phyloP scores from a whole-genome alignment of 2,888 invertebrate genomes.

The Aromia moschata region DNA sequence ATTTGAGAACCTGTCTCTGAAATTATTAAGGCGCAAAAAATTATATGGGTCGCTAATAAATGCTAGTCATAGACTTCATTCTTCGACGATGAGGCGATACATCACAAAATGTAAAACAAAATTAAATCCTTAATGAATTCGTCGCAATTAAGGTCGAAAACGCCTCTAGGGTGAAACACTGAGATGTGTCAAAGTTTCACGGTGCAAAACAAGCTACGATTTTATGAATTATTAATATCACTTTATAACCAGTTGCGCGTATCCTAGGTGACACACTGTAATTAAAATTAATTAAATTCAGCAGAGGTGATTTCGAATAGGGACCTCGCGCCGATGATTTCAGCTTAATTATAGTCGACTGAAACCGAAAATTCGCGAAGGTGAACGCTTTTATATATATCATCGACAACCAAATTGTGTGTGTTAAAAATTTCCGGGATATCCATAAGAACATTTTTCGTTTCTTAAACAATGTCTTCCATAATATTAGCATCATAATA shows the following conservation, averaged over 20 bases:
- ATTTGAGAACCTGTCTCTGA: too few relatives aligned
- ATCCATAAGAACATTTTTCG: too few relatives aligned
- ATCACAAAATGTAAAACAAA: too few relatives aligned
- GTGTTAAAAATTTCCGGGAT: not conserved
- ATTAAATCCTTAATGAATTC: not conserved
- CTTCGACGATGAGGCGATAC: too few relatives aligned
- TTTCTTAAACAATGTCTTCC: too few relatives aligned
- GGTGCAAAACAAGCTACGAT: conserved; percentile 8
- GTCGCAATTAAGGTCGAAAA: not conserved
- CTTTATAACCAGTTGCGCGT: conserved; percentile 6
- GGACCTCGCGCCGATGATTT: not conserved
- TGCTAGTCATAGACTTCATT: too few relatives aligned
- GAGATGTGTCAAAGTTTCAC: conserved; percentile 6
- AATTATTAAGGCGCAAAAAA: too few relatives aligned
- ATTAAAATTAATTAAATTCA: not conserved
- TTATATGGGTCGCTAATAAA: too few relatives aligned
- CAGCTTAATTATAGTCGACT: not conserved
- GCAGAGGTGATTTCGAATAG: not conserved
- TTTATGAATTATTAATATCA: conserved; percentile 19
- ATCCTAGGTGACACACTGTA: not conserved
- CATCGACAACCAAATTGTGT: not conserved
- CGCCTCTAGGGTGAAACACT: not conserved
- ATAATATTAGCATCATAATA: too few relatives aligned
- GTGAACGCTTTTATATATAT: not conserved
- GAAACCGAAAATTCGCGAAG: not conserved